phyloP scores from a whole-genome alignment of 1,140 invertebrate species.

The Oppia nitens region DNA sequence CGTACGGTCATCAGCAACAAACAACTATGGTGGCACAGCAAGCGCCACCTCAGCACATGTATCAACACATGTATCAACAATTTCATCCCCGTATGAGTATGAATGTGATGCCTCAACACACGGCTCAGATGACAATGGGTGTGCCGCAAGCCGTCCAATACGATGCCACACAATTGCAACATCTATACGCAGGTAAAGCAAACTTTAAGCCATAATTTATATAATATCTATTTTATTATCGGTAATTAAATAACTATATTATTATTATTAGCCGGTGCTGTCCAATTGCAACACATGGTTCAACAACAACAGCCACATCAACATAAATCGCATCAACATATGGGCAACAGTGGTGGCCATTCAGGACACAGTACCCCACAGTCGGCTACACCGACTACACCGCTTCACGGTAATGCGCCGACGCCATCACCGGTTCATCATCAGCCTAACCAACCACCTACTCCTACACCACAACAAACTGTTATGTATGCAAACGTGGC shows the following conservation, averaged over 20 bases:
- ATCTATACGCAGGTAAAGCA: neutral
- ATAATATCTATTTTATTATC: neutral
- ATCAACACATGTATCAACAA: neutral
- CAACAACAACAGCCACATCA: no score
- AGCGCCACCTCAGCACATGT: neutral
- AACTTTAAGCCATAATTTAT: neutral
- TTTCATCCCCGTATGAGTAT: neutral
- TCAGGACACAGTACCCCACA: conserved; percentile 16
- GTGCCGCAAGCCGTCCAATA: conserved; percentile 1
- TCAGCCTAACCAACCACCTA: conserved; percentile 11
- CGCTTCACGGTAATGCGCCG: conserved; percentile 1
- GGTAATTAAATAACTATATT: neutral
- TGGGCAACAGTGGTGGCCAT: conserved; percentile 13
- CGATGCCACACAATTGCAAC: neutral
- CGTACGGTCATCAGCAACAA: conserved; percentile 6
- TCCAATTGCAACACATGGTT: conserved; percentile 6
- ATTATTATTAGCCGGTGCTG: neutral
- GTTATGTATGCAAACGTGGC: conserved; percentile 16
- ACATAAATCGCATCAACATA: conserved; percentile 13
- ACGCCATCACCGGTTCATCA: conserved; percentile 18
- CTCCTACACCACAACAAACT: conserved; percentile 15
- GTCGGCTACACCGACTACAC: conserved; percentile 14
- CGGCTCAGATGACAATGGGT: neutral
- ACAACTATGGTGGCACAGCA: neutral
- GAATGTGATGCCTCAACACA: neutral